Evolutionary conservation across 2,113 vertebrate species (phyloP).

Genomic region (Blennius ocellaris): DNA sequence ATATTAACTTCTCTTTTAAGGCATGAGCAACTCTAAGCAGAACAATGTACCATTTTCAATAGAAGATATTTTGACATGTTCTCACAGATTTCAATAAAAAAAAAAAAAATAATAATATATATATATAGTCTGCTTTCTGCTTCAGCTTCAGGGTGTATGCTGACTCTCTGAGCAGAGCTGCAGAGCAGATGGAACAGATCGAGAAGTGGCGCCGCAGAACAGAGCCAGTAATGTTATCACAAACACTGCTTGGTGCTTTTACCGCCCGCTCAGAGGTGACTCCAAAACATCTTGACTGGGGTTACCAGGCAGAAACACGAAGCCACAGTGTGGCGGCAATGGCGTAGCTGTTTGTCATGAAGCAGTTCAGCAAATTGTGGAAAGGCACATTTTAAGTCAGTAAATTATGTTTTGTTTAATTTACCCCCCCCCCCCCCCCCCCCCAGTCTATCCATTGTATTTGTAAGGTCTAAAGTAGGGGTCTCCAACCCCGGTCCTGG

Average conservation of each 20-base stretch:
- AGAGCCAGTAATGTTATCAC: neutral
- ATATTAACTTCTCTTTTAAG: neutral
- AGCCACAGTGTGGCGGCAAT: too few relatives aligned
- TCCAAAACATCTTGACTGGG: too few relatives aligned
- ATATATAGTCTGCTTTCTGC: conserved; percentile 4
- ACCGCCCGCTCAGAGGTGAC: too few relatives aligned
- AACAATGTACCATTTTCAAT: neutral
- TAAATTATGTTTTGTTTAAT: too few relatives aligned
- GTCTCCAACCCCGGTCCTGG: too few relatives aligned
- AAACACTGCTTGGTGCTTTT: neutral
- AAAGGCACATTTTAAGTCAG: too few relatives aligned
- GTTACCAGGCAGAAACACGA: too few relatives aligned
- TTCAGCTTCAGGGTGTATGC: conserved; percentile 2
- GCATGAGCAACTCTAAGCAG: neutral
- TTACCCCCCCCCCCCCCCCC: too few relatives aligned
- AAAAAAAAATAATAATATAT: conserved; percentile 23
- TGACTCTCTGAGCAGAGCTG: conserved; percentile 15
- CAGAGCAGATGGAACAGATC: conserved; percentile 20
- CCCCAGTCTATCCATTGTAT: too few relatives aligned
- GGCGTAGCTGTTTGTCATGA: too few relatives aligned
- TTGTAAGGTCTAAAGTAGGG: too few relatives aligned
- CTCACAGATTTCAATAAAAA: conserved; percentile 12
- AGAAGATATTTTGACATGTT: neutral
- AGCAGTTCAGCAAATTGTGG: too few relatives aligned
- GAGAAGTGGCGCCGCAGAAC: neutral